Evolutionary conservation across 1,140 invertebrate genomes (phyloP).

Genomic region (Frieseomelitta varia): DNA sequence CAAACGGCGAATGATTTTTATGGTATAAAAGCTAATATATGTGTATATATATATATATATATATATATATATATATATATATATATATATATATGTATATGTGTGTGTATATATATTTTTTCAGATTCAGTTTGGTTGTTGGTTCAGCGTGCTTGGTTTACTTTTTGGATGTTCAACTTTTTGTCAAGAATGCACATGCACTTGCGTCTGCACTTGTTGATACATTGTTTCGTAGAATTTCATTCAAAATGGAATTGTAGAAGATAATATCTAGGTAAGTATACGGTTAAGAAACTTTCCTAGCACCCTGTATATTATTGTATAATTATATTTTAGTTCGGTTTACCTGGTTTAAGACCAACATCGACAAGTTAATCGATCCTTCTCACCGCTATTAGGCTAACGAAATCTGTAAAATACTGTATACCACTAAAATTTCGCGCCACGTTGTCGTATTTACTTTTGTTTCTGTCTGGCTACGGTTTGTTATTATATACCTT

Average conservation of each 20-base stretch:
- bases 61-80: background rate
- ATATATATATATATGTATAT: no score
- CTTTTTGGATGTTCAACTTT: background rate
- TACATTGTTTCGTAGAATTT: background rate
- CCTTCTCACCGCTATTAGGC: background rate
- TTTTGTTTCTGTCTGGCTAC: background rate
- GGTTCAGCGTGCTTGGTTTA: background rate
- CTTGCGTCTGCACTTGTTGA: background rate
- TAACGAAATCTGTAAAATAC: constrained; percentile 21
- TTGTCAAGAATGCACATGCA: background rate
- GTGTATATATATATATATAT: background rate
- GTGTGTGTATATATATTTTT: background rate
- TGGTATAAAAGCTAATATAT: background rate
- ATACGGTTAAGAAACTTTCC: background rate
- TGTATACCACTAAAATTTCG: constrained; percentile 21
- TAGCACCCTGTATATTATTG: constrained; percentile 14
- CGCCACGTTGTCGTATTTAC: background rate
- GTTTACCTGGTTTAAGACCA: background rate
- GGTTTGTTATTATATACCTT: background rate
- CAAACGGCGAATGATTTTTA: background rate
- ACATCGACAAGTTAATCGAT: background rate
- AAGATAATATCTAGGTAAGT: background rate
- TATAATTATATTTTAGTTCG: background rate
- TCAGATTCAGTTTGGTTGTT: background rate
- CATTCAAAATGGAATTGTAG: background rate